Evolutionary conservation across 2,888 invertebrate genomes (phyloP), one percentile per base, ranked within the genome.

Genomic region (Byasa hedistus): DNA sequence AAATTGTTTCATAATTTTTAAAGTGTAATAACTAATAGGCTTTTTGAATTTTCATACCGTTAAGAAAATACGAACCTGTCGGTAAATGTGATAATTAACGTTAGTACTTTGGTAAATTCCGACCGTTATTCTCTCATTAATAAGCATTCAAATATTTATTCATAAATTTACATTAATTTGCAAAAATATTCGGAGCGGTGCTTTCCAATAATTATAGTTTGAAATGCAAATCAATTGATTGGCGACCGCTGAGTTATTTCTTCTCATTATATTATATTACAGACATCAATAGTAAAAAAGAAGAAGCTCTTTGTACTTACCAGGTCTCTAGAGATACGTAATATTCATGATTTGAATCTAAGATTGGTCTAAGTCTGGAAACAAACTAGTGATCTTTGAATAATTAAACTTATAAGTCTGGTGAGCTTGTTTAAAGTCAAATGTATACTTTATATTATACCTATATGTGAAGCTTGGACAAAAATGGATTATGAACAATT

Each of bases 171-270:
- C 32, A 56, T 56, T 56, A 48, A 48, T 56, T 23, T n/a, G 19
- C 56, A 51, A n/a, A 58, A 39, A 21, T 36, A 52, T 52, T 58
- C 39, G 57, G 36, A n/a, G n/a, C 15, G 1, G 19, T 22, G 52
- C 19, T 36, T 24, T n/a, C 23, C 57, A 64, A 58, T 64, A 57
- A 58, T 64, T 27, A 39, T 39, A 23, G 48, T 58, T 51, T 52
- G 39, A 64, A 58, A 64, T 10, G 36, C 36, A 64, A 64, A 64
- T 64, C 57, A 64, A 64, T 64, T 58, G 54, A 58, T 64, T 64
- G 24, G 27, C 39, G n/a, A 44, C 23, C 39, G 57, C 19, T 7
- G n/a, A 24, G 39, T 36, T 59, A 56, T 24, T 39, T 22, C 21
- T 39, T 59, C 32, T 55, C 56, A 68, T 56, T 67, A 59, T 22